phyloP scores from a whole-genome alignment of 2,797 vertebrate genomes.

The Momotus momota region DNA sequence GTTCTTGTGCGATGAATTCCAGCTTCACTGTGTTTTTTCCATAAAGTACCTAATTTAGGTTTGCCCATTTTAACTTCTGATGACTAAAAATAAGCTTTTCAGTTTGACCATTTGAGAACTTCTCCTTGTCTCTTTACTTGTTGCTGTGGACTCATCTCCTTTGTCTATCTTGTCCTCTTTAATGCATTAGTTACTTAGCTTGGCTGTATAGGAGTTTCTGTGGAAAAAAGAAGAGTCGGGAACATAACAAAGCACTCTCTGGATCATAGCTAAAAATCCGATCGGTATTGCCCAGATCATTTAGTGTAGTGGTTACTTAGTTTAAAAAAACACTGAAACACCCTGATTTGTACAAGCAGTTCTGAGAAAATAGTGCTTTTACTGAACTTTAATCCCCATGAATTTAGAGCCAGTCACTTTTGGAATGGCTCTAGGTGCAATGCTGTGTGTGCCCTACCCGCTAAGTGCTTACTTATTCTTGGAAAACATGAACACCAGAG shows the following conservation, averaged over 20 bases:
- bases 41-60: not conserved
- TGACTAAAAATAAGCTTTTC: not conserved
- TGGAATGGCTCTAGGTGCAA: not conserved
- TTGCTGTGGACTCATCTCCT: not conserved
- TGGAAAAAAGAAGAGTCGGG: not conserved
- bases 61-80: not conserved
- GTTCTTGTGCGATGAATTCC: not conserved
- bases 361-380: not conserved
- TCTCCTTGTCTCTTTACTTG: not conserved
- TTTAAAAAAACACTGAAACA: not conserved
- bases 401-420: not conserved
- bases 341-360: fast-evolving
- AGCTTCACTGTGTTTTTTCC: not conserved
- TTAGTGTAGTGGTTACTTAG: not conserved
- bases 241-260: fast-evolving
- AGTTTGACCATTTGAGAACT: not conserved
- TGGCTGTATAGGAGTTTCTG: not conserved
- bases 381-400: not conserved
- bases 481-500: not conserved
- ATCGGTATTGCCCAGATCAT: fast-evolving
- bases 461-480: not conserved
- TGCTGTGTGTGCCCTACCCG: not conserved
- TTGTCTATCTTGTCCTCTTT: not conserved
- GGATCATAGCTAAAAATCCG: not conserved
- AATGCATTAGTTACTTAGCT: not conserved